Base-by-base conservation (phyloP, 1,140 invertebrate species). In the Acromyrmex charruanus region DNA sequence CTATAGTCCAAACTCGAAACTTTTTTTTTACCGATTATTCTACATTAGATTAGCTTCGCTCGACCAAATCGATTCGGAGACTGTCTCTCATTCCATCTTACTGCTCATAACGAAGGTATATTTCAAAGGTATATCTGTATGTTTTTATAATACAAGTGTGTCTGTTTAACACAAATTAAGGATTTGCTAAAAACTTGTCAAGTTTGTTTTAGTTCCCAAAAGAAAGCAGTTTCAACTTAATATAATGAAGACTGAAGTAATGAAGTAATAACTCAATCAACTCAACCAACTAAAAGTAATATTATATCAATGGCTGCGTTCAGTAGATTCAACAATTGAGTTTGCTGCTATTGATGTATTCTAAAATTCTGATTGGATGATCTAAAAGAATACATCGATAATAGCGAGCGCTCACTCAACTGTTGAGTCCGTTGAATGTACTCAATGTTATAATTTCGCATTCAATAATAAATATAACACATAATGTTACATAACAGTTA, bases 71-170 rank as follows among this genome's bases (percentile, higher is more conserved):
- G 9, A 89, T 59, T 75, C 14, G 61, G 53, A 86, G 53, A 86
- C 90, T 93, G 92, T 93, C 93, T 93, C 93, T 93, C 93, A 93
- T 93, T 93, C 92, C 82, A 92, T 89, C 82, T 69, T 69, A 68
- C 61, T 65, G 10, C 3, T 28, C 28, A 61, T 21, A 58, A 55
- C 6, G 4, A 53, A 49, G 55, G 1, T 44, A 44, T 44, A 44
- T 59, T 61, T 53, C 58, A n/a, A 63, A n/a, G 44, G 55, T 89
- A 72, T 85, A 77, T 58, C 49, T 49, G 18, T 61, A 44, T 39
- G 51, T 44, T 51, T 25, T 51, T 18, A 81, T 63, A 28, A 44
- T 69, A 16, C 21, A 25, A 85, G 16, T 31, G 51, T 69, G 21
- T 49, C 35, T 35, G 28, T 87, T 63, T 66, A 59, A 69, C 31